These are phyloP conservation scores for Erpobdella octoculata DNA, from an alignment of 2,888 invertebrate genomes.

Conservation along the genomic window DNA sequence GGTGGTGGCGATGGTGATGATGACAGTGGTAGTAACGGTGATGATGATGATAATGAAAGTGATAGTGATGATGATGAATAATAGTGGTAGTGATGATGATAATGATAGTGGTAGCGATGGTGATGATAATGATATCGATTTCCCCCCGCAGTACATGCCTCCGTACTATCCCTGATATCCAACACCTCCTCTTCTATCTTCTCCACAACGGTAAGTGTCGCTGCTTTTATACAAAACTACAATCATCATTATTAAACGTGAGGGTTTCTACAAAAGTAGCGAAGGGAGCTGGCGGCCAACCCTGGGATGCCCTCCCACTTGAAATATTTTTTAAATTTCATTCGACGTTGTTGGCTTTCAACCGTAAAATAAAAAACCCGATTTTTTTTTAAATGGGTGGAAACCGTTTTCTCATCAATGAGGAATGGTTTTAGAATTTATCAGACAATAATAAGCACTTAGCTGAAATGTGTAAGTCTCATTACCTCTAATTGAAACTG, in stretches of 20 bases:
- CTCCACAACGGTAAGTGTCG: not conserved
- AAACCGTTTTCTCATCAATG: no score
- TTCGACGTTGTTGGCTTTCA: no score
- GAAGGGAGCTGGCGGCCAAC: no score
- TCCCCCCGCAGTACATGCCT: not conserved
- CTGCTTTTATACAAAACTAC: not conserved
- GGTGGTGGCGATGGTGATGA: constrained; percentile 6
- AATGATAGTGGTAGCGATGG: not conserved
- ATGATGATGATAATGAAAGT: not conserved
- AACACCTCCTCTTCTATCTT: not conserved
- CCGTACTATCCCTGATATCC: not conserved
- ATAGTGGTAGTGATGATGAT: not conserved
- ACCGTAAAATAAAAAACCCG: no score
- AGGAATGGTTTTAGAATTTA: no score
- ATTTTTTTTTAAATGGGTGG: no score
- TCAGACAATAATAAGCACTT: no score
- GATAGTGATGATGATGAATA: not conserved
- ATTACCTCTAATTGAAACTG: no score
- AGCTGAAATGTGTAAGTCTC: no score
- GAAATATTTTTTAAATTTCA: no score
- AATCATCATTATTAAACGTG: not conserved
- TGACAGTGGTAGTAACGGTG: not conserved
- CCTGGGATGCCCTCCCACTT: no score
- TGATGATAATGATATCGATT: not conserved
- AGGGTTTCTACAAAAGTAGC: no score